phyloP scores from a whole-genome alignment of 2,113 vertebrate genomes.

The Dipodomys ordii region DNA sequence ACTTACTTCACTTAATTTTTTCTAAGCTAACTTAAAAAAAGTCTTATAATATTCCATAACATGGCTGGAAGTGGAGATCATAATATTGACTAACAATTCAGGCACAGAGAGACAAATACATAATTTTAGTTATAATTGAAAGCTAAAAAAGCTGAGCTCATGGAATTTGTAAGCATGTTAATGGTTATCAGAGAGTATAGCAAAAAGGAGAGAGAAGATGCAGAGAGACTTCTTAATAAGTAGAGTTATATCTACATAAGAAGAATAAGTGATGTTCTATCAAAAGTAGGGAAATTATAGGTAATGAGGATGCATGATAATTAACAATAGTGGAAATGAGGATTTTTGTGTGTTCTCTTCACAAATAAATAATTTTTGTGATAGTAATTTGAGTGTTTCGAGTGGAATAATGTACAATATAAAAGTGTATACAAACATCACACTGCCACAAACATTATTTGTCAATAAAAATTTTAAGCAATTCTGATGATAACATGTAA shows the following conservation, averaged over 20 bases:
- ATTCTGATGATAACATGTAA: neutral
- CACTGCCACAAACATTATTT: neutral
- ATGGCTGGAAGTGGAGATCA: neutral
- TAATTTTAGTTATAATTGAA: fast-evolving
- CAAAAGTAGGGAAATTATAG: too few species aligned
- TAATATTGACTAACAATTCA: neutral
- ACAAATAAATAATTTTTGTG: neutral
- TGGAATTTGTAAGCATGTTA: neutral
- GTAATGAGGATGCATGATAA: too few species aligned
- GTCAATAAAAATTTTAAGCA: neutral
- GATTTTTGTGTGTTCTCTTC: neutral
- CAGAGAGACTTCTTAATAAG: neutral
- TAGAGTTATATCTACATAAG: neutral
- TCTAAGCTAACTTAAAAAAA: neutral
- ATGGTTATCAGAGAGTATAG: too few species aligned
- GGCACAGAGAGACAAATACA: neutral
- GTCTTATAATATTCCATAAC: neutral
- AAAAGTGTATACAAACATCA: neutral
- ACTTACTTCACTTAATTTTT: too few species aligned
- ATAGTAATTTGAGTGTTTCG: neutral
- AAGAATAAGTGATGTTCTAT: neutral
- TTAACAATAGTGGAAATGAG: neutral
- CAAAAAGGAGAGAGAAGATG: too few species aligned
- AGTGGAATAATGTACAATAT: too few species aligned
- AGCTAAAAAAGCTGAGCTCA: neutral